phyloP scores from a whole-genome alignment of 2,113 vertebrate species.

The Seriola dumerili region DNA sequence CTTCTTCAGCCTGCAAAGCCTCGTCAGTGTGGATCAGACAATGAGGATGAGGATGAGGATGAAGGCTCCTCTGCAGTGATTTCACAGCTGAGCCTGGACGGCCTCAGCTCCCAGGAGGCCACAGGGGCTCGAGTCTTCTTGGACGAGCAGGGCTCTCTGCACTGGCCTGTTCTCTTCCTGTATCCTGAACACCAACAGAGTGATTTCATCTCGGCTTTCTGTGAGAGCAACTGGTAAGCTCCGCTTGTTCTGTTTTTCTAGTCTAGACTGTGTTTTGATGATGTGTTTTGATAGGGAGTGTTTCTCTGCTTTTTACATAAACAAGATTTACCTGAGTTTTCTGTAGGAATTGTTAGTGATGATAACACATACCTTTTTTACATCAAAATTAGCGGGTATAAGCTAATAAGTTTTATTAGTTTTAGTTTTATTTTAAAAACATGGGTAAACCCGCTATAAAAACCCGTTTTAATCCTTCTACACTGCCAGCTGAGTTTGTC shows the following conservation, averaged over 20 bases:
- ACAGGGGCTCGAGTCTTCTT: conserved; percentile 86
- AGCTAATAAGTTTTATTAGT: too few species aligned
- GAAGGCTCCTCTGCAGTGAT: conserved; percentile 71
- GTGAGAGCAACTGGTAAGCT: conserved; percentile 89
- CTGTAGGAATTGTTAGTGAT: not conserved
- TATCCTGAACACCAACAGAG: conserved; percentile 95
- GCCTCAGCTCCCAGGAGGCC: conserved; percentile 83
- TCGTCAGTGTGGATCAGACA: conserved; percentile 60
- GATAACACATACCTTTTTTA: too few species aligned
- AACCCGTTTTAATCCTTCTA: too few species aligned
- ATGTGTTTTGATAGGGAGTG: not conserved
- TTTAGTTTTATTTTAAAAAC: too few species aligned
- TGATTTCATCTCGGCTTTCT: conserved; percentile 94
- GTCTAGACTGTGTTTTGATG: not conserved
- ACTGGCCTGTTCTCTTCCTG: conserved; percentile 95
- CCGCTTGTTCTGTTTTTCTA: not conserved
- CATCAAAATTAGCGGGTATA: too few species aligned
- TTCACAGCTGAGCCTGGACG: conserved; percentile 82
- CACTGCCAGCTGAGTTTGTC: too few species aligned
- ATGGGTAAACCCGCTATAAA: too few species aligned
- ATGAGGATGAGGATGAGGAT: conserved; percentile 78
- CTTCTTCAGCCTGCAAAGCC: conserved; percentile 70
- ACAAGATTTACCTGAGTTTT: not conserved
- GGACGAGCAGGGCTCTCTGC: conserved; percentile 88
- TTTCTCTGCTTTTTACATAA: not conserved